Base-by-base conservation (phyloP, 2,797 vertebrate genomes). In the Gobionotothen gibberifrons region DNA sequence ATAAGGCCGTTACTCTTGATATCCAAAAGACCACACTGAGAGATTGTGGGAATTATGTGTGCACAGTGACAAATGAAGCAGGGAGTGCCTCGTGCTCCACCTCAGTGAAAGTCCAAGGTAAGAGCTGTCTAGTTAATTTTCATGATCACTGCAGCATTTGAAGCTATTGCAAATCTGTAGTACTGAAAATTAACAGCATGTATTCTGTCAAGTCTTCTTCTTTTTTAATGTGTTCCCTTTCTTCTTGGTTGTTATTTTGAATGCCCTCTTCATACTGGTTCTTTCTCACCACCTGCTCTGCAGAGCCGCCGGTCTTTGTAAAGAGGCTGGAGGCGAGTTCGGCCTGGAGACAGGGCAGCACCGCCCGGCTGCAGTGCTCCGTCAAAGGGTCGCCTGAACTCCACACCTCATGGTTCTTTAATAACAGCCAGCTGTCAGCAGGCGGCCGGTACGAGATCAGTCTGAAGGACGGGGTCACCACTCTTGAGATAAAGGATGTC, bases 301-400 rank as follows among this genome's bases (percentile, higher is more conserved):
- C 87, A 93, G 92, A 93, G 69, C 89, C 88, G 0, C 90, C 91
- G 13, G 82, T 84, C 69, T 92, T 97, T 88, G 86, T 95, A 84
- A 97, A 97, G 92, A 96, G 96, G 81, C 91, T 96, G 57, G 96
- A 98, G 65, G 93, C 95, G 14, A 91, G 94, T 85, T 93, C 96
- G 3, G 89, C 96, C 60, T 95, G 97, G 95, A 96, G 95, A 70
- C 95, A 95, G 55, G 96, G 95, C 5, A 91, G 94, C 83, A 90
- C 93, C 36, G 93, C 93, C 9, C 94, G 93, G 32, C 93, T 97
- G 82, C 95, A 96, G 40, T 97, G 96, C 91, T 91, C 93, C 53
- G 69, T 98, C 74, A 97, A 95, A 93, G 97, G 96, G 66, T 97
- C 97, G 39, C 95, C 96, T 68, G 95, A 96, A 74, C 96, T 97